phyloP scores from a whole-genome alignment of 2,113 vertebrate species.

The Diglossa brunneiventris region DNA sequence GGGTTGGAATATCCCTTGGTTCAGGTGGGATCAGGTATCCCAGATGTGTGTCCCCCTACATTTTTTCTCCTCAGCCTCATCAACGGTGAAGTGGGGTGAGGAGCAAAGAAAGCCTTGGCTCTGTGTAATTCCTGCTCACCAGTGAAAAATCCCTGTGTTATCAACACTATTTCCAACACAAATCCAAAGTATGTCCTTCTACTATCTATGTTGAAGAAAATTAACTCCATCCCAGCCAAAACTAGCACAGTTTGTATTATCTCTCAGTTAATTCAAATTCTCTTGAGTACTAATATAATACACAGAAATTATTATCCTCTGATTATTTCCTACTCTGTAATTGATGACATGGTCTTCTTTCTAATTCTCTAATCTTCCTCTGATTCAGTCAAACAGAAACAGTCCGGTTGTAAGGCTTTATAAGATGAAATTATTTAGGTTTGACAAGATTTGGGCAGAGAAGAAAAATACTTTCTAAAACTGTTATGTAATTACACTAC shows the following conservation, averaged over 20 bases:
- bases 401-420: not conserved
- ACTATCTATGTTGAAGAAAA: not conserved
- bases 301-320: not conserved
- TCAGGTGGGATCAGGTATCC: not conserved
- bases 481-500: not conserved
- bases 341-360: not conserved
- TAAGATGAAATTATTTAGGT: not conserved
- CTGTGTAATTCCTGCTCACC: not conserved
- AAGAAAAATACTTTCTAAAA: not conserved
- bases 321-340: not conserved
- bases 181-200: not conserved
- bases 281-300: not conserved
- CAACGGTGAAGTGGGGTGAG: not conserved
- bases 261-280: not conserved
- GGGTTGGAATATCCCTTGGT: not conserved
- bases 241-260: not conserved
- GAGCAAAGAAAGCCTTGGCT: not conserved
- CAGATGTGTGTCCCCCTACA: not conserved
- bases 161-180: not conserved
- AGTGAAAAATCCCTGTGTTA: not conserved
- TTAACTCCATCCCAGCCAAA: not conserved
- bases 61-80: not conserved
- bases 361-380: not conserved
- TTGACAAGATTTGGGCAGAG: not conserved
- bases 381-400: not conserved